Evolutionary conservation across 2,113 vertebrate species (phyloP).

Genomic region (Hepsetus odoe): DNA sequence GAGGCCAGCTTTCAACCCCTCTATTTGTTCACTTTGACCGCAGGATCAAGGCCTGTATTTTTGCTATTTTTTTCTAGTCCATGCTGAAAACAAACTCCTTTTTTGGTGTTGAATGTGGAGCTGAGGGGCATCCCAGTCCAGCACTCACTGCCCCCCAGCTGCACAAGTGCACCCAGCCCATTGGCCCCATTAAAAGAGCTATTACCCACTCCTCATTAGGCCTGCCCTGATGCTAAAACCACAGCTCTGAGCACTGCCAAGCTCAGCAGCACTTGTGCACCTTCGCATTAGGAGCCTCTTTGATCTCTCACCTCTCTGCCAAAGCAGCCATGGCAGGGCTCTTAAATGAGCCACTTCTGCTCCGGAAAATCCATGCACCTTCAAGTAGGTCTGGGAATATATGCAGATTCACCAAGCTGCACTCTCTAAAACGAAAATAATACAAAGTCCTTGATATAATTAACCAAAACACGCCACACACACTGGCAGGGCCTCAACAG

Average conservation of each 20-base stretch:
- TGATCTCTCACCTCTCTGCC: conserved; percentile 69
- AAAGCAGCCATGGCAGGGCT: conserved; percentile 65
- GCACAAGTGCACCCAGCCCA: conserved; percentile 35
- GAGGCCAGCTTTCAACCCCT: conserved; percentile 59
- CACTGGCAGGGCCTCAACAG: conserved; percentile 61
- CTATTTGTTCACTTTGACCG: conserved; percentile 60
- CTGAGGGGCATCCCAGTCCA: conserved; percentile 35
- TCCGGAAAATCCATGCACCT: conserved; percentile 56
- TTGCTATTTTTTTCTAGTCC: conserved; percentile 41
- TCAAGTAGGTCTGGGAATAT: conserved; percentile 59
- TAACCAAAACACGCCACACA: conserved; percentile 66
- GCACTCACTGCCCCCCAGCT: conserved; percentile 39
- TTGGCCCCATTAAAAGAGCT: conserved; percentile 58
- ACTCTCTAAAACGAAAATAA: conserved; percentile 50
- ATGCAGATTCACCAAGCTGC: conserved; percentile 61
- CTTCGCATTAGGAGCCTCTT: conserved; percentile 64
- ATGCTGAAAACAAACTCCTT: conserved; percentile 26
- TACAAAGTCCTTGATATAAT: conserved; percentile 62
- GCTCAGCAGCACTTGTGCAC: conserved; percentile 59
- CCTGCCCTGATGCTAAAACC: conserved; percentile 54
- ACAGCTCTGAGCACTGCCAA: conserved; percentile 48
- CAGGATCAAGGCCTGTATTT: conserved; percentile 44
- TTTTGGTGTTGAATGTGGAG: conserved; percentile 6
- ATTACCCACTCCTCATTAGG: conserved; percentile 67
- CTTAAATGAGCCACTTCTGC: conserved; percentile 67